phyloP scores from a whole-genome alignment of 1,140 invertebrate genomes.

The Heliconius hermathena region DNA sequence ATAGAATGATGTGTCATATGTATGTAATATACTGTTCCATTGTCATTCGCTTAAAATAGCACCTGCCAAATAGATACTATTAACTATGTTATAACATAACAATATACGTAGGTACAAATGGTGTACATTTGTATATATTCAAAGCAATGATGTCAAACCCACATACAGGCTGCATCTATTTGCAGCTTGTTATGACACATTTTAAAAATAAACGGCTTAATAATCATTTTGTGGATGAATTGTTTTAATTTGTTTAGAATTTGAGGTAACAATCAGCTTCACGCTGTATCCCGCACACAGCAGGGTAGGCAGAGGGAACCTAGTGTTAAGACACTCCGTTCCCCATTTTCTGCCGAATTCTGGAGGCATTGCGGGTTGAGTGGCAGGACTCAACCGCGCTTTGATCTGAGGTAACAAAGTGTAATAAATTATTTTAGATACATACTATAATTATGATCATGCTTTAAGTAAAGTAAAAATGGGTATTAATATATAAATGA shows the following conservation, averaged over 20 bases:
- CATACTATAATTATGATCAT: too few relatives aligned
- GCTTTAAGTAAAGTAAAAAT: too few relatives aligned
- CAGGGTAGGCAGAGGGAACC: too few relatives aligned
- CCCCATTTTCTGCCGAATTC: too few relatives aligned
- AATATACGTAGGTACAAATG: neutral
- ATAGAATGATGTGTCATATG: conserved; percentile 38
- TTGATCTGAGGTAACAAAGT: too few relatives aligned
- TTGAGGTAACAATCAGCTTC: too few relatives aligned
- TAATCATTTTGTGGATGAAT: neutral
- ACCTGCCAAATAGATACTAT: conserved; percentile 30
- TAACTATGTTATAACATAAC: conserved; percentile 27
- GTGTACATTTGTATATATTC: neutral
- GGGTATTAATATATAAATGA: neutral
- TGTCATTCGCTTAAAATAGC: conserved; percentile 39
- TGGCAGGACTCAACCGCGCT: too few relatives aligned
- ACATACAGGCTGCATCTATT: conserved; percentile 7
- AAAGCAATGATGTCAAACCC: conserved; percentile 24
- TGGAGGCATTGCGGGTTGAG: too few relatives aligned
- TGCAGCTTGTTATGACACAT: neutral
- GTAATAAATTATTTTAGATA: too few relatives aligned
- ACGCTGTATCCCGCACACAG: too few relatives aligned
- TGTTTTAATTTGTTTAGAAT: neutral
- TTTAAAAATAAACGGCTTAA: neutral
- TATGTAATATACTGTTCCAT: conserved; percentile 36
- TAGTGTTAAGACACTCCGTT: too few relatives aligned